Conservation (phyloP, 1,140 invertebrate species). For the Agrilus planipennis region DNA sequence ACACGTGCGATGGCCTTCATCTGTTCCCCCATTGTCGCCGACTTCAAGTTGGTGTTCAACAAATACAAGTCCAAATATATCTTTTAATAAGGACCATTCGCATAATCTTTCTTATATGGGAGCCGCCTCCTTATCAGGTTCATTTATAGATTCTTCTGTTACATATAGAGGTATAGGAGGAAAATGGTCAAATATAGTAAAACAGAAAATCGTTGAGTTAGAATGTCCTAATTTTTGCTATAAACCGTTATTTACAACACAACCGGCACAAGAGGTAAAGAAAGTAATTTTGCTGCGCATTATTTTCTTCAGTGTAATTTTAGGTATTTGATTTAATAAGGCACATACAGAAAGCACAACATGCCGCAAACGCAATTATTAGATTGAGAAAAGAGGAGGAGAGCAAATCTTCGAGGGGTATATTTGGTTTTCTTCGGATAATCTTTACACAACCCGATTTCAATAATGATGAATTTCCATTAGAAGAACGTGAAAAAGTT, state of each 20-base stretch:
- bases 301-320: slow-evolving; percentile 1
- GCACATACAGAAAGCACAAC: slow-evolving; percentile 27
- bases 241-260: slow-evolving; percentile 35
- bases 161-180: slow-evolving; percentile 27
- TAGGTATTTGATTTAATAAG: slow-evolving; percentile 29
- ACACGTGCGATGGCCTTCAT: slow-evolving; percentile 15
- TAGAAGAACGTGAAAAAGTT: slow-evolving; percentile 50
- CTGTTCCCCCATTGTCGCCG: slow-evolving; percentile 30
- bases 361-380: slow-evolving; percentile 23
- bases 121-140: no score
- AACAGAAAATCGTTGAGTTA: slow-evolving; percentile 49
- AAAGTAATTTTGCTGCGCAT: not conserved
- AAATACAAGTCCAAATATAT: slow-evolving; percentile 11
- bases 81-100: slow-evolving; percentile 37
- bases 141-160: no score
- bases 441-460: slow-evolving; percentile 34
- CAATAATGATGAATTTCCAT: slow-evolving; percentile 42
- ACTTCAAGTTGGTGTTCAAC: slow-evolving; percentile 29
- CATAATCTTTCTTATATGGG: slow-evolving; percentile 35
- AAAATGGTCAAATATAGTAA: slow-evolving; percentile 40
- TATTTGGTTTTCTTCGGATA: slow-evolving; percentile 32
- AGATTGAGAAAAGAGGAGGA: slow-evolving; percentile 24
- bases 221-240: slow-evolving; percentile 41
- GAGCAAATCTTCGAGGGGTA: slow-evolving; percentile 17
- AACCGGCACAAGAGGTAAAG: slow-evolving; percentile 25